Conservation (phyloP, 1,140 invertebrate species). For the Chironomus tepperi region DNA sequence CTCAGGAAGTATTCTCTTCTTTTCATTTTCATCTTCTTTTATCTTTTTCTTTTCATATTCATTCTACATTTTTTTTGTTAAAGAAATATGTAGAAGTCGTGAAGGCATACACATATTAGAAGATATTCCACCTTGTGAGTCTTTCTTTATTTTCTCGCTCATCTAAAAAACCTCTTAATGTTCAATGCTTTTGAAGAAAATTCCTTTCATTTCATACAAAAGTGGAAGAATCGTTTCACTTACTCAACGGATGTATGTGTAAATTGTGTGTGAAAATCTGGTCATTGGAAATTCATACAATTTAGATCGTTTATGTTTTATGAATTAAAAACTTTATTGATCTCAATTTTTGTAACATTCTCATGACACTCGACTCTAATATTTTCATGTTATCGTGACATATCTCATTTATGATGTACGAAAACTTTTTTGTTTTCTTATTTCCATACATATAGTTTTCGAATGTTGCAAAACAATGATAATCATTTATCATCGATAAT, state of each 20-base stretch:
- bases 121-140: too few species aligned
- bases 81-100: background rate
- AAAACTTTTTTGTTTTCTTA: background rate
- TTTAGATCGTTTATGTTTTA: too few species aligned
- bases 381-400: too few species aligned
- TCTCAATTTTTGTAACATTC: too few species aligned
- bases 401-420: background rate
- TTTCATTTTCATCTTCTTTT: constrained; percentile 14
- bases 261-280: background rate
- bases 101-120: background rate
- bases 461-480: background rate
- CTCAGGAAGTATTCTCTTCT: background rate
- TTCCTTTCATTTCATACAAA: too few species aligned
- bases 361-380: too few species aligned
- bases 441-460: background rate
- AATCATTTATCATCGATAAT: constrained; percentile 21
- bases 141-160: too few species aligned
- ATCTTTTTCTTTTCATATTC: background rate
- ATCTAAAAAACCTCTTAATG: too few species aligned
- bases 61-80: background rate
- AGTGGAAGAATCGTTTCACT: too few species aligned
- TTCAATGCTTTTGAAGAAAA: too few species aligned
- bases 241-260: background rate
- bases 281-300: constrained; percentile 13
- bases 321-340: too few species aligned